Percentiles rank a stretch among this genome's conserved stretches.
phyloP scores from a whole-genome alignment of 2,888 invertebrate species.

The Aleiodes leptofemur region DNA sequence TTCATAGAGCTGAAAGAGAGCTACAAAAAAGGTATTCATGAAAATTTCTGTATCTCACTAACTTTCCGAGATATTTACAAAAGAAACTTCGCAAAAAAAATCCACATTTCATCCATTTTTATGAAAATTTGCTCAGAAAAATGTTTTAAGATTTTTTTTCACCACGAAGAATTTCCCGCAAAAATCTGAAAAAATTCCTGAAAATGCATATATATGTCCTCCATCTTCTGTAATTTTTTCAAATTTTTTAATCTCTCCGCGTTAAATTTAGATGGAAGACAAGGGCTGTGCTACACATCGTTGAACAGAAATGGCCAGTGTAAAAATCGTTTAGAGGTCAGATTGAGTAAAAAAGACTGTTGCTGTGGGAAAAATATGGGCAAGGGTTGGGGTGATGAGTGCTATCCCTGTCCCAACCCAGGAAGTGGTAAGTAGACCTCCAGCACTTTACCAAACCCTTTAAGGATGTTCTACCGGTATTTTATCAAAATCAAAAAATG shows the following conservation, averaged over 20 bases:
- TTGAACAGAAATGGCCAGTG: constrained; percentile 83
- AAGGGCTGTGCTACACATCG: constrained; percentile 85
- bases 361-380: constrained; percentile 93
- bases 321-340: constrained; percentile 81
- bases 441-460: background rate
- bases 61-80: no score
- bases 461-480: no score
- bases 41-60: no score
- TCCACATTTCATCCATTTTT: no score
- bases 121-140: no score
- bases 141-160: no score
- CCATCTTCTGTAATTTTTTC: constrained; percentile 18
- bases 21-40: no score
- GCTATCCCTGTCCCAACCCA: constrained; percentile 84
- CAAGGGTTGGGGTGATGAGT: constrained; percentile 88
- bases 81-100: no score
- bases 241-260: background rate
- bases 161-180: background rate
- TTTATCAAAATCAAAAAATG: no score
- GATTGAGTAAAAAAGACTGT: constrained; percentile 88
- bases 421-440: constrained; percentile 75
- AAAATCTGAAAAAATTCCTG: no score
- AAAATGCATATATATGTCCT: background rate
- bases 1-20: no score
- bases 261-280: constrained; percentile 82